phyloP scores from a whole-genome alignment of 2,113 vertebrate species.

The Polypterus senegalus region DNA sequence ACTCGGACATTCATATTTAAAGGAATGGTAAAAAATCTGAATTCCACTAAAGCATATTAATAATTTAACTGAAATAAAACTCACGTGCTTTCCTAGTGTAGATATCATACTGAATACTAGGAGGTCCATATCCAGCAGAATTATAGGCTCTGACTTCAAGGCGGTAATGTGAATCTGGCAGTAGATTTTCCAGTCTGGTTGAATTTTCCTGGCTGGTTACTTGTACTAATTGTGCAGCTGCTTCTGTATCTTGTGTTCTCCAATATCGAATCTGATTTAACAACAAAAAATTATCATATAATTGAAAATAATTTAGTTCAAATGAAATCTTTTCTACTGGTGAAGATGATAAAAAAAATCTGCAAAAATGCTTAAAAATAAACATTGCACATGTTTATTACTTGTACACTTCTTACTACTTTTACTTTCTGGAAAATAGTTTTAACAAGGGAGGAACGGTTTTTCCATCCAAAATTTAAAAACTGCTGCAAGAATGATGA shows the following conservation, averaged over 20 bases:
- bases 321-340: neutral
- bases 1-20: neutral
- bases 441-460: too few relatives aligned
- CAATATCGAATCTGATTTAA: slow-evolving; percentile 73
- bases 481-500: too few relatives aligned
- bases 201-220: slow-evolving; percentile 65
- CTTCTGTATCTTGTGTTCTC: slow-evolving; percentile 66
- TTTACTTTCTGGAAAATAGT: too few relatives aligned
- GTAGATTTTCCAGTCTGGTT: slow-evolving; percentile 68
- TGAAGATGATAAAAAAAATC: neutral
- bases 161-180: slow-evolving; percentile 66
- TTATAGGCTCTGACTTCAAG: slow-evolving; percentile 79
- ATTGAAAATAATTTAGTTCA: neutral
- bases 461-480: too few relatives aligned
- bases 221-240: slow-evolving; percentile 56
- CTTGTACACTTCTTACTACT: too few relatives aligned
- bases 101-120: slow-evolving; percentile 51
- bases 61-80: slow-evolving; percentile 23
- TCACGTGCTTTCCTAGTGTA: slow-evolving; percentile 82
- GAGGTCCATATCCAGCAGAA: slow-evolving; percentile 73
- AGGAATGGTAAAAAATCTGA: too few relatives aligned
- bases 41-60: too few relatives aligned
- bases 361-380: neutral
- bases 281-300: neutral
- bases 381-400: neutral